These are phyloP conservation scores for Pollenia griseotomentosa DNA, from an alignment of 2,888 invertebrate genomes.

Conservation along the genomic window DNA sequence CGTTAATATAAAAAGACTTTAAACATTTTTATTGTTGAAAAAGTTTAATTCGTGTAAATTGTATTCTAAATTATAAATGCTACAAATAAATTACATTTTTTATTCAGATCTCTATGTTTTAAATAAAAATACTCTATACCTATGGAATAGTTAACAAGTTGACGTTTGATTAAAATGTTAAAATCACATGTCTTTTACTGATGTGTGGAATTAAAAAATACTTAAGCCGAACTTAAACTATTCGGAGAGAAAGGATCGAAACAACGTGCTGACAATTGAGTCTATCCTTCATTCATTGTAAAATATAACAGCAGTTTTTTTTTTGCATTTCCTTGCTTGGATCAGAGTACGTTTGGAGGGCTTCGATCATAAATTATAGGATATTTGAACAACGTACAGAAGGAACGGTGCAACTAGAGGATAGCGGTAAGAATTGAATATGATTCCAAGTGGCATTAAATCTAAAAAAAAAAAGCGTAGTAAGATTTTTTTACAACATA, in stretches of 20 bases:
- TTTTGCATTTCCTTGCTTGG: conserved; percentile 10
- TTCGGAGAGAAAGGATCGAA: conserved; percentile 7
- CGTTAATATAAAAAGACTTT: too few relatives aligned
- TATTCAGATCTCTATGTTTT: conserved; percentile 18
- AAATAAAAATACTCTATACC: conserved; percentile 52
- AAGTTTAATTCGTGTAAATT: background rate
- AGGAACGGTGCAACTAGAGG: conserved; percentile 80
- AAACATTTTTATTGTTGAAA: conserved; percentile 19
- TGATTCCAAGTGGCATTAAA: conserved; percentile 83
- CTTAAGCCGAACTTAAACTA: conserved; percentile 66
- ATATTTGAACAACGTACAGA: conserved; percentile 80
- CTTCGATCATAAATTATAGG: conserved; percentile 75
- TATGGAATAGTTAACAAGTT: conserved; percentile 72
- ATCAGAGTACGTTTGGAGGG: conserved; percentile 36
- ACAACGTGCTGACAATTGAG: conserved; percentile 36
- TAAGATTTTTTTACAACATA: background rate
- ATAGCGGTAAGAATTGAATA: conserved; percentile 82
- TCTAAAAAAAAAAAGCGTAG: conserved; percentile 73
- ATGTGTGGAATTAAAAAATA: conserved; percentile 53
- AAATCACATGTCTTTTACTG: conserved; percentile 45
- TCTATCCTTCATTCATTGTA: conserved; percentile 7
- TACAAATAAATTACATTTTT: conserved; percentile 42
- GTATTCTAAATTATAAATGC: conserved; percentile 30
- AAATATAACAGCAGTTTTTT: background rate
- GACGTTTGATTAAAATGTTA: conserved; percentile 55